These are phyloP conservation scores for Ochotona curzoniae DNA, from an alignment of 2,113 vertebrate species.

Conservation along the genomic window DNA sequence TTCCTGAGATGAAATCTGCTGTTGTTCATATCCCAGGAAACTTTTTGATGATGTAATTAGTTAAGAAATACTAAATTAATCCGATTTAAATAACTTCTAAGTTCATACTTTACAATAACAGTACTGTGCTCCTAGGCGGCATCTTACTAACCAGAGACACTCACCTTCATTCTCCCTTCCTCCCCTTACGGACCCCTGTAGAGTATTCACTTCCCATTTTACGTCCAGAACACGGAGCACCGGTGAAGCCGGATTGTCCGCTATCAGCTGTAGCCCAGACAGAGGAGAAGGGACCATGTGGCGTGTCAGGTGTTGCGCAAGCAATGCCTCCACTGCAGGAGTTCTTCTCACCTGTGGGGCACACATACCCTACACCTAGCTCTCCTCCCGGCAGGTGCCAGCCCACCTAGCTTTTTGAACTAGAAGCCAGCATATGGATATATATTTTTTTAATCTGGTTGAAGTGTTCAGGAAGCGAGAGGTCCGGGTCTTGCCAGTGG, in stretches of 20 bases:
- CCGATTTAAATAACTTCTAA: background rate
- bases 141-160: too few species aligned
- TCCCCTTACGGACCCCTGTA: background rate
- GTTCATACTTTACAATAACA: background rate
- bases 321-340: too few species aligned
- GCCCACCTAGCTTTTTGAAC: background rate
- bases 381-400: background rate
- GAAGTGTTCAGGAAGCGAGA: background rate
- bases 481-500: background rate
- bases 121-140: background rate
- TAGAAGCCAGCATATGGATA: background rate
- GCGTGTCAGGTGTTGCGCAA: background rate
- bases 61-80: too few species aligned
- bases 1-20: background rate
- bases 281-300: background rate
- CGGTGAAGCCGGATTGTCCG: background rate
- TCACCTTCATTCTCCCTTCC: background rate
- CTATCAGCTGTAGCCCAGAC: background rate
- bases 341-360: background rate
- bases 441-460: background rate
- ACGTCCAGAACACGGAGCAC: background rate
- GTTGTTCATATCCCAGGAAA: background rate
- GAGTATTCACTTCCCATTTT: conserved; percentile 20
- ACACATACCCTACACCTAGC: background rate
- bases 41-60: background rate